A percentile compares a stretch with the other conserved stretches of the same genome.
Conservation (phyloP, 2,888 invertebrate species). For the Nomada fucata region DNA sequence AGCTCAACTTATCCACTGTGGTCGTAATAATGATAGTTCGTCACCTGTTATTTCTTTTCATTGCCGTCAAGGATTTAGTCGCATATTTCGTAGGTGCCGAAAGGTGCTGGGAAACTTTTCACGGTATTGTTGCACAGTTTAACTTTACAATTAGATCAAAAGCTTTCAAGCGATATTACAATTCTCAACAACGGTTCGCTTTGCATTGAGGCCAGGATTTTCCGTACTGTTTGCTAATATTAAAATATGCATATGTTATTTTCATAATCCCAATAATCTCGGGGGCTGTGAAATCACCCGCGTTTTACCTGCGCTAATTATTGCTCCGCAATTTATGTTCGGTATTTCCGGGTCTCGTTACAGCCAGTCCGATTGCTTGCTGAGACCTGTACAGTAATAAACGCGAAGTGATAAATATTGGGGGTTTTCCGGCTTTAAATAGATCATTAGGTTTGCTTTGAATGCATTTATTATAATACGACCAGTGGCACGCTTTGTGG, state of each 20-base stretch:
- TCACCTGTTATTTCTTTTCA: too few species aligned
- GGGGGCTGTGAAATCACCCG: not conserved
- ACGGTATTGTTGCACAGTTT: too few species aligned
- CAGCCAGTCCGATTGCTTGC: not conserved
- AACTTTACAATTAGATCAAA: too few species aligned
- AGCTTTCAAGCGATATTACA: too few species aligned
- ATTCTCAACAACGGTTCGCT: not conserved
- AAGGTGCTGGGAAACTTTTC: too few species aligned
- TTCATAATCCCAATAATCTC: not conserved
- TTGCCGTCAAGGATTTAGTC: too few species aligned
- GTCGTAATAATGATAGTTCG: too few species aligned
- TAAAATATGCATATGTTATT: not conserved
- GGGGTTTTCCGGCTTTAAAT: not conserved
- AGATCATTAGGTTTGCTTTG: not conserved
- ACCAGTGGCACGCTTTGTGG: too few species aligned
- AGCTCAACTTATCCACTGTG: too few species aligned
- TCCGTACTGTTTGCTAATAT: too few species aligned
- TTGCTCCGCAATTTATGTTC: not conserved
- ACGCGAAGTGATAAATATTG: not conserved
- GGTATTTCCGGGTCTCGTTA: not conserved
- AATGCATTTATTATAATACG: too few species aligned
- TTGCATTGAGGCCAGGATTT: not conserved
- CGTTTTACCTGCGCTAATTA: conserved; percentile 7
- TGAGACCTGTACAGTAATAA: not conserved
- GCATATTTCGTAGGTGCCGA: too few species aligned